Evolutionary conservation across 2,888 invertebrate species (phyloP).

Genomic region (Phlogophora meticulosa): DNA sequence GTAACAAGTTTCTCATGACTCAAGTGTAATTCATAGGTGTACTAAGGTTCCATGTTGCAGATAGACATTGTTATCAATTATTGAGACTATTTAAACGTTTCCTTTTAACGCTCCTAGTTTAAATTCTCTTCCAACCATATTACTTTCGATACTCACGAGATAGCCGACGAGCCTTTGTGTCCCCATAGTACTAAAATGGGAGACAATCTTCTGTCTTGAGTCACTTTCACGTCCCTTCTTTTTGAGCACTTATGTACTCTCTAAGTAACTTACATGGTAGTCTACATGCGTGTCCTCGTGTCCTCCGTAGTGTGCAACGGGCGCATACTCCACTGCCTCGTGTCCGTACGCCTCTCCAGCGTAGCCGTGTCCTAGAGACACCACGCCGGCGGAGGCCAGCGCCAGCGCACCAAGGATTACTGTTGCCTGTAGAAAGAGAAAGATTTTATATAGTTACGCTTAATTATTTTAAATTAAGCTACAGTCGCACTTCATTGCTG

Average conservation of each 20-base stretch:
- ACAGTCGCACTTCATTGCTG: too few species aligned
- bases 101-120: not conserved
- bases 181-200: too few species aligned
- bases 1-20: conserved; percentile 2
- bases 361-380: conserved; percentile 81
- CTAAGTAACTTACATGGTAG: conserved; percentile 82
- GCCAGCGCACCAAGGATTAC: conserved; percentile 86
- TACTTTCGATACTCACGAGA: not conserved
- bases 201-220: too few species aligned
- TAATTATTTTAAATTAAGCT: not conserved
- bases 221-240: too few species aligned
- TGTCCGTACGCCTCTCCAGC: conserved; percentile 84
- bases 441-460: not conserved
- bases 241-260: not conserved
- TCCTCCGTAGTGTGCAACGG: conserved; percentile 81
- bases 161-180: too few species aligned
- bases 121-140: too few species aligned
- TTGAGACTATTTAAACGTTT: not conserved
- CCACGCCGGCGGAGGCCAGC: conserved; percentile 84
- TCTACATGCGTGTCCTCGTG: conserved; percentile 88
- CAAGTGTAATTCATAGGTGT: not conserved
- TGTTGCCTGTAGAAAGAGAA: conserved; percentile 76
- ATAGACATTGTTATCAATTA: not conserved
- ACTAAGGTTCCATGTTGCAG: not conserved
- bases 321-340: conserved; percentile 83